Evolutionary conservation across 2,797 vertebrate species (phyloP).

Genomic region (Linurgus olivaceus): DNA sequence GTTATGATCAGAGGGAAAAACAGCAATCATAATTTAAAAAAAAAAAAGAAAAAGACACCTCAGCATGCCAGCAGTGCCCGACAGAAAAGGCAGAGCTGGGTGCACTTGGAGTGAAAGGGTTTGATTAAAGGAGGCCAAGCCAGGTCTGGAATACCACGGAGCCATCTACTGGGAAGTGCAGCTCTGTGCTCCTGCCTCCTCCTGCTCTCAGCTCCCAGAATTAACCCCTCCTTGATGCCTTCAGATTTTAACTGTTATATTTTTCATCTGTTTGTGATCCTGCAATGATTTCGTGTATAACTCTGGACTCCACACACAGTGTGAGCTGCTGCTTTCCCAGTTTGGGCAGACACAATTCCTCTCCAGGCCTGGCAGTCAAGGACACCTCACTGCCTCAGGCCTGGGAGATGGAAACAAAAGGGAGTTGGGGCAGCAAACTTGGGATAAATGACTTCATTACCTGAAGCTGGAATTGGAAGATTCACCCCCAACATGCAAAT

Average conservation of each 20-base stretch:
- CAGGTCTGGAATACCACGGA: conserved; percentile 20
- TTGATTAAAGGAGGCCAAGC: neutral
- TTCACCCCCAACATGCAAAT: neutral
- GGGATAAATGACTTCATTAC: neutral
- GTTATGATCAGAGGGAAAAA: neutral
- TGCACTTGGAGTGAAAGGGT: neutral
- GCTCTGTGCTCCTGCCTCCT: neutral
- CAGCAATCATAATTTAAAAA: neutral
- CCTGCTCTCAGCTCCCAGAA: neutral
- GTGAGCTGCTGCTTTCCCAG: neutral
- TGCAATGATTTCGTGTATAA: neutral
- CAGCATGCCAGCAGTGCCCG: neutral
- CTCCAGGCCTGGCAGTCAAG: neutral
- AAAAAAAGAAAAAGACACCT: neutral
- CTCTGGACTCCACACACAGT: accelerated
- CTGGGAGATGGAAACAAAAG: accelerated
- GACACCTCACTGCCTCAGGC: neutral
- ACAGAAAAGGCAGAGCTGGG: neutral
- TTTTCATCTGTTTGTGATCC: neutral
- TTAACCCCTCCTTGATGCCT: neutral
- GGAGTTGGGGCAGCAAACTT: neutral
- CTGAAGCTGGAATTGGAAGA: neutral
- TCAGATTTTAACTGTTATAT: neutral
- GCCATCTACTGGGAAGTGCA: conserved; percentile 58
- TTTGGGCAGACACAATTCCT: neutral